Base-by-base conservation (phyloP, 2,888 invertebrate species). In the Pterobdella sp. region DNA sequence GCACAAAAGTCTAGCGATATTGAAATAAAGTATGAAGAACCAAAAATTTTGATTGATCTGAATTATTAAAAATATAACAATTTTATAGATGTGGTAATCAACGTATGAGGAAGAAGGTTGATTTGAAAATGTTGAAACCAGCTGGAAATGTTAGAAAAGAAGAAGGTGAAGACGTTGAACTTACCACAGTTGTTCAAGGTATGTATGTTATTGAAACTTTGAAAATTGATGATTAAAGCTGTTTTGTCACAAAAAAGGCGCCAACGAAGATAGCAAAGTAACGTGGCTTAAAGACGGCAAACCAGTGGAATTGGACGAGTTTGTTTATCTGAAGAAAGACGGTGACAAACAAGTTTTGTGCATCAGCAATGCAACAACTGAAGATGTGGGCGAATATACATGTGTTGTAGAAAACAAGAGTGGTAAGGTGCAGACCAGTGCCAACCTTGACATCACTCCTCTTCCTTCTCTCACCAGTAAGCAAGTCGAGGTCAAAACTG, bases 291-390 rank as follows among this genome's bases (percentile, higher is more conserved):
- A 74, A 56, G 66, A 73, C 35, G 60, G 68, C 35, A 68, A 73
- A 49, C 52, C 56, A n/a, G 35, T 75, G 31, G 73, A 73, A 32
- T 34, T 42, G 36, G 56, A 29, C 36, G 66, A 72, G n/a, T 32
- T 36, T n/a, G 32, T 81, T 4, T 79, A 76, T 18, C 79, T 84
- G 56, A 78, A 77, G 71, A 84, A 79, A 49, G 78, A 80, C 69
- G 80, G 78, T 3, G 72, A 78, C 42, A 72, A 73, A 18, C 52
- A 78, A 31, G 70, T 74, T 35, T 66, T 71, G 18, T 69, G 35
- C 36, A 74, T 68, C 35, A 26, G 32, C n/a, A 72, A 75, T 56
- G 65, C 32, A 22, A 56, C 66, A 4, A 73, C 72, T 7, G 72
- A 76, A 3, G 81, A 81, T 67, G 37, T 67, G 60, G 73, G 49